Conservation (phyloP, 2,113 vertebrate genomes). For the Oreamnos americanus region DNA sequence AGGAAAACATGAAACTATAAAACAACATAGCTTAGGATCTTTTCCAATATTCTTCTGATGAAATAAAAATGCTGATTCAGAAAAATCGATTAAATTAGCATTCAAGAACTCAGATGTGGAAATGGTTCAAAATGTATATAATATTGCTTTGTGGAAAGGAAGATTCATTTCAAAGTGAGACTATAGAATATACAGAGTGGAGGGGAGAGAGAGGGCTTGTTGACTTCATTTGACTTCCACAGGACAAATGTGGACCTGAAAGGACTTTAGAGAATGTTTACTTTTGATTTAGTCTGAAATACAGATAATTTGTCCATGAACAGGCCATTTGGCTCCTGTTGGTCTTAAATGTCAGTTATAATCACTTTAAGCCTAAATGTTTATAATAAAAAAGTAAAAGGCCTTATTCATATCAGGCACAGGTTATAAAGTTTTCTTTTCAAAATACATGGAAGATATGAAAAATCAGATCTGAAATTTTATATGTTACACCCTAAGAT, state of each 20-base stretch:
- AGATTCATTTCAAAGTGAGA: constrained; percentile 1
- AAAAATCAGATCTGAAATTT: constrained; percentile 61
- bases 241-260: constrained; percentile 41
- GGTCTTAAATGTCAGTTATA: constrained; percentile 74
- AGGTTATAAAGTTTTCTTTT: constrained; percentile 52
- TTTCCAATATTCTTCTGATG: constrained; percentile 43
- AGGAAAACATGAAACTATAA: constrained; percentile 57
- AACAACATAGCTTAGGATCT: constrained; percentile 9
- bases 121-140: constrained; percentile 42
- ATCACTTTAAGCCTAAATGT: constrained; percentile 73
- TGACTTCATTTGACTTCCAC: not conserved
- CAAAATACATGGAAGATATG: constrained; percentile 2
- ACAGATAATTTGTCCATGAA: constrained; percentile 62
- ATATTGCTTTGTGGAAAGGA: constrained; percentile 22
- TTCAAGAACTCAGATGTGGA: constrained; percentile 50
- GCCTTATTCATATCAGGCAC: constrained; percentile 63
- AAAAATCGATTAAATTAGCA: constrained; percentile 63
- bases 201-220: not conserved
- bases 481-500: not conserved
- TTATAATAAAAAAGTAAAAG: constrained; percentile 78
- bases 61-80: not conserved
- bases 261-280: constrained; percentile 52
- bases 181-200: not conserved
- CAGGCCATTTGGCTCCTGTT: constrained; percentile 68
- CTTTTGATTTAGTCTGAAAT: constrained; percentile 67